These are phyloP conservation scores for Cottus gobio DNA, from an alignment of 2,113 vertebrate genomes.

Conservation along the genomic window DNA sequence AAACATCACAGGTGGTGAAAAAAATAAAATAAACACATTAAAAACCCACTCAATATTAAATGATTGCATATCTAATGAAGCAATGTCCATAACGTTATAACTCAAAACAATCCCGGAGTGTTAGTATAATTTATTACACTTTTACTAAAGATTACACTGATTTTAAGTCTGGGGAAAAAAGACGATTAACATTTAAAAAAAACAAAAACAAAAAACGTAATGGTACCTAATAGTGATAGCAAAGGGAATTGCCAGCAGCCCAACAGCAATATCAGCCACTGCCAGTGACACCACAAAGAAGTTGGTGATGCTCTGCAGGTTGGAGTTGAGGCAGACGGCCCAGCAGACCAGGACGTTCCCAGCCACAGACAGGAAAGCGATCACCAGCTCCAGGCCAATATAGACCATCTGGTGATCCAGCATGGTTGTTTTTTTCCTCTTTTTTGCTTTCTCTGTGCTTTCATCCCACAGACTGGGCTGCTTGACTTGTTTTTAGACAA, in stretches of 20 bases:
- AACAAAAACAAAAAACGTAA: background rate
- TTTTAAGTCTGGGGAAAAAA: background rate
- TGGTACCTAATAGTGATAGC: constrained; percentile 87
- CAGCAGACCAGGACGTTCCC: constrained; percentile 98
- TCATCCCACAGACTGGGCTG: constrained; percentile 62
- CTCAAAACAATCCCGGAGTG: background rate
- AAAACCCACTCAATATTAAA: background rate
- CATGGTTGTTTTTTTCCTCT: constrained; percentile 78
- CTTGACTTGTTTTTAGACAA: constrained; percentile 38
- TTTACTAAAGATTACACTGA: background rate
- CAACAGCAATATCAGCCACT: constrained; percentile 94
- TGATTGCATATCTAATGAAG: background rate
- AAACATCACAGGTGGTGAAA: background rate
- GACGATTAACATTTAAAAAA: background rate
- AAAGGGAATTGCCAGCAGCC: constrained; percentile 94
- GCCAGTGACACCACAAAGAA: constrained; percentile 96
- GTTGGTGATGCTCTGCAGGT: constrained; percentile 97
- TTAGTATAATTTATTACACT: background rate
- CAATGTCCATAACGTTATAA: background rate
- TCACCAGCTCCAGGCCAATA: constrained; percentile 91
- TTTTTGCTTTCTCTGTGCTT: constrained; percentile 40
- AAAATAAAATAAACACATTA: background rate
- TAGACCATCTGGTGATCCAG: constrained; percentile 84
- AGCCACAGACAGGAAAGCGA: constrained; percentile 89
- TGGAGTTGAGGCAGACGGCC: constrained; percentile 94